phyloP scores from a whole-genome alignment of 2,797 vertebrate species.

The Macropodus opercularis region DNA sequence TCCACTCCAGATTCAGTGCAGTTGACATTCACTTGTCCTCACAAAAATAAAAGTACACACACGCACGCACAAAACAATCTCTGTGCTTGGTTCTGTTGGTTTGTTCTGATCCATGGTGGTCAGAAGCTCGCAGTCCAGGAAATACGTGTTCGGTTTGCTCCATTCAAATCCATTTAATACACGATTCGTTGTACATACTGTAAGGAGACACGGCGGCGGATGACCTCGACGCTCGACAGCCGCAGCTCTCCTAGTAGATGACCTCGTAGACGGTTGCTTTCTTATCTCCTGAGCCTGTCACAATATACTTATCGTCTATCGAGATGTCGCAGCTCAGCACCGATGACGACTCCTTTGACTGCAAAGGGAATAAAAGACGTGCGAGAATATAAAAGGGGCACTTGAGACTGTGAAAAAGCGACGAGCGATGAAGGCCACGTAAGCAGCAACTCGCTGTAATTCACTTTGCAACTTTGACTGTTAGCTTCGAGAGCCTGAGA shows the following conservation, averaged over 20 bases:
- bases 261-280: slow-evolving; percentile 88
- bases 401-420: neutral
- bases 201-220: slow-evolving; percentile 18
- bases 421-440: neutral
- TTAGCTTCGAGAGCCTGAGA: neutral
- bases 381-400: neutral
- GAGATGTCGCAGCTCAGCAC: slow-evolving; percentile 88
- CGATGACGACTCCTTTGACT: slow-evolving; percentile 88
- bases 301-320: slow-evolving; percentile 87
- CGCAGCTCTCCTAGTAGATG: slow-evolving; percentile 79
- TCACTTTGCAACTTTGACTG: slow-evolving; percentile 7
- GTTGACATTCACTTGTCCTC: slow-evolving; percentile 49
- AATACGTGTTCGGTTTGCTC: slow-evolving; percentile 48
- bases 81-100: slow-evolving; percentile 64
- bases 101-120: slow-evolving; percentile 37
- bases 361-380: slow-evolving; percentile 38
- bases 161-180: slow-evolving; percentile 50
- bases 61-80: slow-evolving; percentile 17
- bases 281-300: slow-evolving; percentile 87
- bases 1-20: slow-evolving; percentile 33
- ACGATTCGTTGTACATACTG: slow-evolving; percentile 51
- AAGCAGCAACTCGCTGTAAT: neutral
- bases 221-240: slow-evolving; percentile 1
- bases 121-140: slow-evolving; percentile 40
- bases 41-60: slow-evolving; percentile 33